Evolutionary conservation across 2,888 invertebrate species (phyloP).

Genomic region (Dimorphilus gyrociliatus): DNA sequence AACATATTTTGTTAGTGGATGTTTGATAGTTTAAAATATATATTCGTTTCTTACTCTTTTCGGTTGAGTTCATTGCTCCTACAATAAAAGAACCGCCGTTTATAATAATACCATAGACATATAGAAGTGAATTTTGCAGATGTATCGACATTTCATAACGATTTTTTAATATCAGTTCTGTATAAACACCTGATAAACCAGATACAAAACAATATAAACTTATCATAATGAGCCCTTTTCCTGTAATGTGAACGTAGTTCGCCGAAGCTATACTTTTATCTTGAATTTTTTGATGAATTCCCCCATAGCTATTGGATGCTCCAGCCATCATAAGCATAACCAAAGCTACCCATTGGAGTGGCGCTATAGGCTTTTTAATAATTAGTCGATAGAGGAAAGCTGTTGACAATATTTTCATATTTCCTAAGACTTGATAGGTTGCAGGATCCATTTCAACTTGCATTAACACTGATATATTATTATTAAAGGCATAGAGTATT

Average conservation of each 20-base stretch:
- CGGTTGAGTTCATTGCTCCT: constrained; percentile 8
- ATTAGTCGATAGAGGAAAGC: constrained; percentile 33
- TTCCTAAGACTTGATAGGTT: constrained; percentile 36
- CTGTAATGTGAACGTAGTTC: constrained; percentile 23
- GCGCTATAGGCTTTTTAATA: constrained; percentile 26
- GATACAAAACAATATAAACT: constrained; percentile 25
- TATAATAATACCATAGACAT: constrained; percentile 23
- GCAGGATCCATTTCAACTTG: constrained; percentile 37
- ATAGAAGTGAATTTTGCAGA: constrained; percentile 30
- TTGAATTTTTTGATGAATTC: constrained; percentile 14
- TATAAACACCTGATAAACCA: constrained; percentile 34
- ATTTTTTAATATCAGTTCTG: constrained; percentile 33
- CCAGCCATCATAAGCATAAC: constrained; percentile 26
- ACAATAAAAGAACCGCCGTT: constrained; percentile 16
- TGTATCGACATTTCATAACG: constrained; percentile 23
- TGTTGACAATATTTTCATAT: constrained; percentile 35
- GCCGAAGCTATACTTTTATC: constrained; percentile 9
- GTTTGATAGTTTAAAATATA: too few species aligned
- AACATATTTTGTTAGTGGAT: constrained; percentile 1
- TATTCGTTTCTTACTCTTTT: constrained; percentile 3
- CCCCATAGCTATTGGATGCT: constrained; percentile 27
- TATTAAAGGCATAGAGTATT: constrained; percentile 31
- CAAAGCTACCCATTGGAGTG: constrained; percentile 27
- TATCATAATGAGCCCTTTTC: constrained; percentile 30
- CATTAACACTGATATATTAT: constrained; percentile 33